Conservation (phyloP, 2,113 vertebrate species). For the Alces alces region DNA sequence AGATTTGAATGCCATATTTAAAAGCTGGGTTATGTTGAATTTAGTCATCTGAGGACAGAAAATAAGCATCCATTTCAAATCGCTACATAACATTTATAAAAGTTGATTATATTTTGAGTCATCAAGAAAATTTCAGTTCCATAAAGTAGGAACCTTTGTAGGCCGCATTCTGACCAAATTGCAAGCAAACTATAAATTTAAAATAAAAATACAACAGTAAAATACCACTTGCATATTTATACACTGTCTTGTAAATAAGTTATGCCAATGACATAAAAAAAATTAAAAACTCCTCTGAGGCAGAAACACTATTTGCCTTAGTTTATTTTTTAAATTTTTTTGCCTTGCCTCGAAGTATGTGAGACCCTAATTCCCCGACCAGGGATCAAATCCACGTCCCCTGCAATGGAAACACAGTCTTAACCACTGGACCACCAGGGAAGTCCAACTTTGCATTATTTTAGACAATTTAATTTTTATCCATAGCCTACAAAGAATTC, state of each 20-base stretch:
- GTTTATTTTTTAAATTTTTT: background rate
- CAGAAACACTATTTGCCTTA: background rate
- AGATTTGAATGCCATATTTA: background rate
- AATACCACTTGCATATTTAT: background rate
- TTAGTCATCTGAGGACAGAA: background rate
- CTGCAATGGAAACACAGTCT: background rate
- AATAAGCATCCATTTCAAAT: background rate
- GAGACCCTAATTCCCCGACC: background rate
- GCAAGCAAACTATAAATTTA: background rate
- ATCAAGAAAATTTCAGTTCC: constrained; percentile 11
- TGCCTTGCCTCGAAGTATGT: background rate
- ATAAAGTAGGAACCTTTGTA: background rate
- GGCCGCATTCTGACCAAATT: background rate
- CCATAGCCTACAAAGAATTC: background rate
- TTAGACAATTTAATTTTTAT: background rate
- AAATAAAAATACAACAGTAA: constrained; percentile 23
- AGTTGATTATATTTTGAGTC: background rate
- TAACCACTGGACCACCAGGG: background rate
- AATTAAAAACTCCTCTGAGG: background rate
- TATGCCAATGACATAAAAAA: background rate
- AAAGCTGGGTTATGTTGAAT: background rate
- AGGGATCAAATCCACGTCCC: background rate
- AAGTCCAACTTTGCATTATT: background rate
- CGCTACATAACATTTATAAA: background rate
- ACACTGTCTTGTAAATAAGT: background rate